Base-by-base conservation (phyloP, 2,113 vertebrate species). In the Sturnira hondurensis region DNA sequence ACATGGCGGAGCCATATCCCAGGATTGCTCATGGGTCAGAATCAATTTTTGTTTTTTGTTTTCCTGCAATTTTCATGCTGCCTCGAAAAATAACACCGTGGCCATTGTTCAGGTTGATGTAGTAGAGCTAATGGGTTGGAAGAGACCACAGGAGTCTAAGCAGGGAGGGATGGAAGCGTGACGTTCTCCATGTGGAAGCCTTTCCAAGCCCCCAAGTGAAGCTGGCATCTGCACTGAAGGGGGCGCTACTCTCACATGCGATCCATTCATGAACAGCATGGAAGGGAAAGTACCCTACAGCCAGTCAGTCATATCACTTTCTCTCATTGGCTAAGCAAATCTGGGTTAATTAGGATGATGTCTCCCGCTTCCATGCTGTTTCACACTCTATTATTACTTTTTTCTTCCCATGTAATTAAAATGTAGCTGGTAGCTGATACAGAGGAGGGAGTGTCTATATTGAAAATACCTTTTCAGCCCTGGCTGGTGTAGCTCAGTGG, bases 401-500 rank as follows among this genome's bases (percentile, higher is more conserved):
- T 96, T 88, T 89, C 90, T 89, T 97, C 96, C 97, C 85, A 76
- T 93, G 86, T 97, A 98, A 98, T 98, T 98, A 98, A 98, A 98
- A 98, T 90, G 85, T 97, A 96, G 91, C 97, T 98, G 97, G 97
- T 97, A 98, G 98, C 85, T 98, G 97, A 98, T 97, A 98, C 95
- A 98, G 92, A 97, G 97, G 97, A 97, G 95, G 97, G 97, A 98
- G 96, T 96, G 93, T 98, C 96, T 98, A 71, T 94, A 97, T 98
- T 97, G 98, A 97, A 98, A 98, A 98, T 97, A 98, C 93, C 83
- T 89, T 94, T 96, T 98, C 96, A 96, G n/a, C n/a, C n/a, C n/a
- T n/a, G n/a, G n/a, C n/a, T n/a, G n/a, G n/a, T n/a, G n/a, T n/a
- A n/a, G n/a, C n/a, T n/a, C n/a, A n/a, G n/a, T n/a, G n/a, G n/a